These are phyloP conservation scores for Helicoverpa assulta DNA, from an alignment of 2,888 invertebrate species.

Conservation along the genomic window DNA sequence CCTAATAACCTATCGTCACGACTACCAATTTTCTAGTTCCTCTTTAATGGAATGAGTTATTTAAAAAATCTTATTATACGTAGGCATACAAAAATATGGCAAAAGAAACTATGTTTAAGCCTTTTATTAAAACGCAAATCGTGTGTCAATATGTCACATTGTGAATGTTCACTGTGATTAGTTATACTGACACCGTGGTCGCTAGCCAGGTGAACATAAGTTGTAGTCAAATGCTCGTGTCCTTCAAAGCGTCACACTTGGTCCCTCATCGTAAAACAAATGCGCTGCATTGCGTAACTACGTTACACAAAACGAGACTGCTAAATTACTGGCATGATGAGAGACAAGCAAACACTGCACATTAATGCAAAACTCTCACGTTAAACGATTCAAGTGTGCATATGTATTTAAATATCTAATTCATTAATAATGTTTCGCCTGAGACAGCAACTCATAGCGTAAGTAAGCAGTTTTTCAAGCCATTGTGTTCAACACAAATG, in stretches of 20 bases:
- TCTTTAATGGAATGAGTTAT: conserved; percentile 85
- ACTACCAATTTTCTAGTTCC: conserved; percentile 84
- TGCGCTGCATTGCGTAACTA: conserved; percentile 45
- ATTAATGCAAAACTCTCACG: conserved; percentile 32
- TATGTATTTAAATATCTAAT: conserved; percentile 19
- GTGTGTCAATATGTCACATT: conserved; percentile 30
- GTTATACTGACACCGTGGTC: conserved; percentile 24
- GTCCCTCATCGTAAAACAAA: conserved; percentile 60
- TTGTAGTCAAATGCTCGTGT: conserved; percentile 44
- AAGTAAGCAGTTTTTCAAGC: conserved; percentile 63
- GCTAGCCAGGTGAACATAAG: conserved; percentile 17
- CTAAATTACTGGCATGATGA: conserved; percentile 52
- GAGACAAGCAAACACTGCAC: conserved; percentile 50
- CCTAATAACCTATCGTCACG: conserved; percentile 87
- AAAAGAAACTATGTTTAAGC: conserved; percentile 69
- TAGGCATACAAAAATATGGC: conserved; percentile 84
- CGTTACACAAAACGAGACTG: conserved; percentile 34
- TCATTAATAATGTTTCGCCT: conserved; percentile 13
- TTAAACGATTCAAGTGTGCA: conserved; percentile 33
- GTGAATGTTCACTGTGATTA: conserved; percentile 30
- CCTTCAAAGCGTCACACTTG: conserved; percentile 47
- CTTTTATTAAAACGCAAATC: conserved; percentile 52
- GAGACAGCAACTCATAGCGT: conserved; percentile 27
- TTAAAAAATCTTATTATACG: conserved; percentile 73
- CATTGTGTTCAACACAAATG: conserved; percentile 57